Percentiles rank a stretch among this genome's conserved stretches.
These are phyloP conservation scores for Tenthredo livida DNA, from an alignment of 2,888 invertebrate species.

Conservation along the genomic window DNA sequence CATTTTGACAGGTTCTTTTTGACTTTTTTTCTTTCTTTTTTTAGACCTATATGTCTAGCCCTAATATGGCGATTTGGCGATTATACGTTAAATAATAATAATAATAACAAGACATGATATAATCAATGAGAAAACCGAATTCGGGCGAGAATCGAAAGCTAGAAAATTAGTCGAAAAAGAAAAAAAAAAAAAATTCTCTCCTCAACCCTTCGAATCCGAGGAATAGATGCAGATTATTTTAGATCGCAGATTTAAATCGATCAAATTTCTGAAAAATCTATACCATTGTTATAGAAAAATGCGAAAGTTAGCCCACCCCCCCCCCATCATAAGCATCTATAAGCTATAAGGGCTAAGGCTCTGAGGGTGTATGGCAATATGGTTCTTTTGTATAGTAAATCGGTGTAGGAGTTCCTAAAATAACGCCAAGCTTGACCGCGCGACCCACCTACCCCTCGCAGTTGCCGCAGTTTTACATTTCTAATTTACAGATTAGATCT, in stretches of 20 bases:
- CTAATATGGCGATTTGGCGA: no score
- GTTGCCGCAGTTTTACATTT: conserved; percentile 45
- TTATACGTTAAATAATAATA: background rate
- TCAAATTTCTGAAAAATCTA: background rate
- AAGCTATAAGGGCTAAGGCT: background rate
- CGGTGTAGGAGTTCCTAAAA: conserved; percentile 27
- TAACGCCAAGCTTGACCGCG: conserved; percentile 24
- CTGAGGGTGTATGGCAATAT: background rate
- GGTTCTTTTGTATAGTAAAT: conserved; percentile 50
- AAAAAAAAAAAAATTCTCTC: no score
- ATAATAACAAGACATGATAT: background rate
- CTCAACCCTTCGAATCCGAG: no score
- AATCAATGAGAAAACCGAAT: background rate
- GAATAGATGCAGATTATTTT: no score
- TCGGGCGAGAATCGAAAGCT: no score
- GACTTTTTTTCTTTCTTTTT: background rate
- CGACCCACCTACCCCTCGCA: background rate
- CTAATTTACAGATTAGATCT: conserved; percentile 53
- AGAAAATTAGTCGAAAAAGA: background rate
- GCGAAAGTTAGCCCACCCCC: conserved; percentile 62
- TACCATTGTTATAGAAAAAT: conserved; percentile 58
- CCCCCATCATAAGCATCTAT: background rate
- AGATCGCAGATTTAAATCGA: no score
- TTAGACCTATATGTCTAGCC: no score
- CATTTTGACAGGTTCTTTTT: conserved; percentile 70